Base-by-base conservation (phyloP, 1,140 invertebrate genomes). In the Cephus cinctus region DNA sequence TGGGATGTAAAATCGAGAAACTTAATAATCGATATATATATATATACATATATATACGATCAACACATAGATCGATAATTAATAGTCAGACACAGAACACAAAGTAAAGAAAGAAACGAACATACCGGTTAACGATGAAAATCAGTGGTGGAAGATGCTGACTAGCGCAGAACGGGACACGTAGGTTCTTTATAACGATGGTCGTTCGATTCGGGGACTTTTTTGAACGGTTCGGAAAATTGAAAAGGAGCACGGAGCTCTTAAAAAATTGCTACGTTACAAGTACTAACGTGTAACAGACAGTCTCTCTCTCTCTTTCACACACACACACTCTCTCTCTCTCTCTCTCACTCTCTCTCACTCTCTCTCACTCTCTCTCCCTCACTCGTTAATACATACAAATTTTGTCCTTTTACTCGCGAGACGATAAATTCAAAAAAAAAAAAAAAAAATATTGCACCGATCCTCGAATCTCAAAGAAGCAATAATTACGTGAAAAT, bases 101-200 rank as follows among this genome's bases (percentile, higher is more conserved):
- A 73, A 73, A 75, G 58, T 73, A 67, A 75, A 75, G 65, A 67
- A 76, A 75, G 46, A 75, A 74, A 73, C 68, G 63, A 73, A 76
- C 73, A 73, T 76, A 76, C 73, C 73, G 67, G 63, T 74, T 75
- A 74, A 73, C 67, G 73, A 71, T 76, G 71, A 73, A 75, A 75
- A 74, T 71, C 71, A 72, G 71, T 67, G 66, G 65, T 69, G 66
- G 59, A 67, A 63, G 61, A 66, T 71, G 71, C 67, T 68, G 71
- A 67, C 65, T 73, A 67, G 67, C 55, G 70, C 59, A 71, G 67
- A 71, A 71, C 67, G 60, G 57, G 65, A 68, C n/a, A n/a, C 69
- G 65, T 55, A 63, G 67, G n/a, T 35, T 47, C 12, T 34, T 47
- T 42, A 38, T 46, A n/a, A n/a, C n/a, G n/a, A n/a, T n/a, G n/a